These are phyloP conservation scores for Atherinosoma microstoma DNA, from an alignment of 2,797 vertebrate species.

Conservation along the genomic window DNA sequence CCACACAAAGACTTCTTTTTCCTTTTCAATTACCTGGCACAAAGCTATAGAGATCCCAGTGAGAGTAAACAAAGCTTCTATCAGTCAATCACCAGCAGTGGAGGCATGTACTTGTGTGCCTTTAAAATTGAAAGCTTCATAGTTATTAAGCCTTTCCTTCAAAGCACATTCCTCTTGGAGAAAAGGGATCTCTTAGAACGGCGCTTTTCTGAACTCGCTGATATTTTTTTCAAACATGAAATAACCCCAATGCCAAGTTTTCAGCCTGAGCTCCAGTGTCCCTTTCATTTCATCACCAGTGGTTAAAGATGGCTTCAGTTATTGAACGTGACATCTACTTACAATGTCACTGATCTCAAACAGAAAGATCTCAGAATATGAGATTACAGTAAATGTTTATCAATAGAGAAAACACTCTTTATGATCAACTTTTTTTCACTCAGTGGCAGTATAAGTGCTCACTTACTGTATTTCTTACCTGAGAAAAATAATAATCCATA, in stretches of 20 bases:
- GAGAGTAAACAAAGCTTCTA: conserved; percentile 65
- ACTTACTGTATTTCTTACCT: conserved; percentile 12
- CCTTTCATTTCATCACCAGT: conserved; percentile 31
- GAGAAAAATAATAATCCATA: neutral
- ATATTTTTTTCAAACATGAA: conserved; percentile 37
- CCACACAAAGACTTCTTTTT: conserved; percentile 44
- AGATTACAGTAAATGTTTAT: conserved; percentile 1
- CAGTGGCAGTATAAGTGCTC: neutral
- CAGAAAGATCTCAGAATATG: neutral
- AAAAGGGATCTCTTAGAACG: conserved; percentile 46
- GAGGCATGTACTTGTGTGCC: conserved; percentile 49
- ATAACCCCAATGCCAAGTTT: conserved; percentile 21
- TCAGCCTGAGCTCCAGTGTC: conserved; percentile 7
- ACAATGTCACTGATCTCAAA: neutral
- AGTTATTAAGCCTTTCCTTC: conserved; percentile 57
- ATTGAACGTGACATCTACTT: conserved; percentile 12
- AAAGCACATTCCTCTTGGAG: conserved; percentile 32
- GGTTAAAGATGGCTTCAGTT: neutral
- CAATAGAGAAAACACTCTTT: conserved; percentile 1
- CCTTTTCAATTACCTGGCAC: conserved; percentile 59
- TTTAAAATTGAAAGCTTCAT: conserved; percentile 58
- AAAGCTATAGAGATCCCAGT: conserved; percentile 57
- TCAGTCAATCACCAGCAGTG: conserved; percentile 64
- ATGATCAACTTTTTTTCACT: neutral
- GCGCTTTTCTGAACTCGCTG: conserved; percentile 44